Base-by-base conservation (phyloP, 2,113 vertebrate species). In the Sciurus niger region DNA sequence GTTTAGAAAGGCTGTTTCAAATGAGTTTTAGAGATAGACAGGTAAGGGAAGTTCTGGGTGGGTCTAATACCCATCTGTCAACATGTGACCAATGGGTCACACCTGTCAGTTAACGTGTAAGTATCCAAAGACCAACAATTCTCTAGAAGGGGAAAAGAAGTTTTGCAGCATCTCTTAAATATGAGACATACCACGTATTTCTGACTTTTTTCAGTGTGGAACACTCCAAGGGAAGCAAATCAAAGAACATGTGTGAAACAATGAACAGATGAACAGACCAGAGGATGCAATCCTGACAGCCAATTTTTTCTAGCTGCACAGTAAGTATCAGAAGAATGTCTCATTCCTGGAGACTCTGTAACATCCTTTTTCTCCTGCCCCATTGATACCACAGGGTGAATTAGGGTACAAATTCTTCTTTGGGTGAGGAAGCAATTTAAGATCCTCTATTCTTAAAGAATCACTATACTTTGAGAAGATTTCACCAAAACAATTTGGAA, bases 401-500 rank as follows among this genome's bases (percentile, higher is more conserved):
- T 78, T 25, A 79, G 28, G 32, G 25, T 20, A 14, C 32, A 79
- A 72, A 0, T 37, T 34, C 72, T 82, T 90, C 51, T 90, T 32
- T 83, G 28, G 90, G 12, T 25, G 53, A 74, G 78, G 32, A 8
- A 37, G 73, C 22, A 94, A 93, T 88, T 46, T 73, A 40, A 90
- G 67, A 14, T 87, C 46, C 60, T 82, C 17, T 18, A 55, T 78
- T 91, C 89, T 32, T 40, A 40, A 40, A 88, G 68, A 83, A 83
- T 65, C 82, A 72, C 18, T 79, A 80, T 76, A 34, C 60, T 74
- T 58, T 74, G 20, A 78, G 70, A 85, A 84, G 32, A 22, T 84
- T 90, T 86, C 80, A 73, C 13, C 77, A 6, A 80, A 84, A 68
- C 32, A 72, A 67, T 78, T 94, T 6, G 67, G 43, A 86, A 83